Base-by-base conservation (phyloP, 1,140 invertebrate species). In the Oncopodura yosiiana region DNA sequence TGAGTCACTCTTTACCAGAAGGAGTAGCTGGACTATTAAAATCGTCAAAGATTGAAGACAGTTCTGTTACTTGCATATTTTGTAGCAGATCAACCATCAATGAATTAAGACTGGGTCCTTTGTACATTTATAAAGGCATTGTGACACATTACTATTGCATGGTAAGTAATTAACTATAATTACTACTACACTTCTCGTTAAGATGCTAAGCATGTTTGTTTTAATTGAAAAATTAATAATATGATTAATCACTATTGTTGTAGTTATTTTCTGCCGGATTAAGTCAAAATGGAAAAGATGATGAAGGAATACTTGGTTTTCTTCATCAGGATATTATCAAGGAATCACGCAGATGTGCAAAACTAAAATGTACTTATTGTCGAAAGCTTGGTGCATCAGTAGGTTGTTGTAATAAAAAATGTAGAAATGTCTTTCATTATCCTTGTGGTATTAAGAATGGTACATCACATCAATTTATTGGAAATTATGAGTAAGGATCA, bases 271-370 rank as follows among this genome's bases (percentile, higher is more conserved):
- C 80, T 0, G 78, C 78, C 37, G 79, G 76, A 19, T 72, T 82
- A 63, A 69, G 71, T 55, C 80, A 82, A 59, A 74, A 73, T 60
- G 80, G 79, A 5, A 67, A 68, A 18, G 75, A 78, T 51, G 65
- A 75, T 38, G 71, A 80, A 58, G 80, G 81, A 1, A 79, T 81
- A 54, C 66, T 79, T 32, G 81, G 81, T 11, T 83, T 83, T 69
- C 59, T 81, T 44, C 56, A 66, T 14, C 53, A 65, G n/a, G 80
- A 82, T 65, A 81, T 82, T 37, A 56, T 68, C 12, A 76, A 74
- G 49, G 81, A 82, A 71, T 53, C 77, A 18, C 66, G 63, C 52
- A 70, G 80, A 66, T 78, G 77, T 49, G 67, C 67, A 44, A 73
- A 69, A 66, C 65, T 81, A 77, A 62, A 61, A 58, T 84, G 81